A percentile compares a stretch with the other conserved stretches of the same genome.
Evolutionary conservation across 2,888 invertebrate species (phyloP).

Genomic region (Latrodectus elegans): DNA sequence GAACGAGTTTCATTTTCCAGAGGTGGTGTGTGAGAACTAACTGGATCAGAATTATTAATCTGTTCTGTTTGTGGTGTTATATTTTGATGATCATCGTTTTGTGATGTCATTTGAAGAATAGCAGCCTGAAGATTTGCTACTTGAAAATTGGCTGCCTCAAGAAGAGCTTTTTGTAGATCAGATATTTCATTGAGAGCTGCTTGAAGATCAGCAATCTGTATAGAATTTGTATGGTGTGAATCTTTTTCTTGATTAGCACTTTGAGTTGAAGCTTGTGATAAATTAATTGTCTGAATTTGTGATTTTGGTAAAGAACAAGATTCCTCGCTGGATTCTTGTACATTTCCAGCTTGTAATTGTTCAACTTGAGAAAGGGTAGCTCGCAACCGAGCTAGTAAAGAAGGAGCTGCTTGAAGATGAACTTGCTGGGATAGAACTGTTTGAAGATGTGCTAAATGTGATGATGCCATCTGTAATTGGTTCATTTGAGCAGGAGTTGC

Average conservation of each 20-base stretch:
- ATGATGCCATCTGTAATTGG: constrained; percentile 1
- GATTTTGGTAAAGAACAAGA: neutral
- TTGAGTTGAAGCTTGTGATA: neutral
- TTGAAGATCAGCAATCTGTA: constrained; percentile 3
- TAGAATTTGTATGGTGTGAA: neutral
- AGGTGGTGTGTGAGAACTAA: neutral
- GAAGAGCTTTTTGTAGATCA: constrained; percentile 3
- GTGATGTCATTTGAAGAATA: neutral
- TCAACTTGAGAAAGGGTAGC: constrained; percentile 1
- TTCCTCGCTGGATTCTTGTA: neutral
- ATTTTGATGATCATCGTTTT: neutral
- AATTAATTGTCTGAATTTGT: neutral
- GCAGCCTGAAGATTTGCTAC: neutral
- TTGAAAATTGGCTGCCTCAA: constrained; percentile 2
- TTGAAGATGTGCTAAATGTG: neutral
- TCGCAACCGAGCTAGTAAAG: neutral
- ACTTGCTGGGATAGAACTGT: neutral
- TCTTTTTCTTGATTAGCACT: neutral
- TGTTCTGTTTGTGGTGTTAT: neutral
- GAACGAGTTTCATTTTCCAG: neutral
- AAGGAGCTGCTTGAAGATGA: neutral
- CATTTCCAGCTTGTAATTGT: neutral
- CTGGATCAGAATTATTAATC: neutral
- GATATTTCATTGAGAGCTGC: neutral
- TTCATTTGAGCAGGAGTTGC: neutral